phyloP scores from a whole-genome alignment of 2,113 vertebrate genomes.

The Patagioenas fasciata region DNA sequence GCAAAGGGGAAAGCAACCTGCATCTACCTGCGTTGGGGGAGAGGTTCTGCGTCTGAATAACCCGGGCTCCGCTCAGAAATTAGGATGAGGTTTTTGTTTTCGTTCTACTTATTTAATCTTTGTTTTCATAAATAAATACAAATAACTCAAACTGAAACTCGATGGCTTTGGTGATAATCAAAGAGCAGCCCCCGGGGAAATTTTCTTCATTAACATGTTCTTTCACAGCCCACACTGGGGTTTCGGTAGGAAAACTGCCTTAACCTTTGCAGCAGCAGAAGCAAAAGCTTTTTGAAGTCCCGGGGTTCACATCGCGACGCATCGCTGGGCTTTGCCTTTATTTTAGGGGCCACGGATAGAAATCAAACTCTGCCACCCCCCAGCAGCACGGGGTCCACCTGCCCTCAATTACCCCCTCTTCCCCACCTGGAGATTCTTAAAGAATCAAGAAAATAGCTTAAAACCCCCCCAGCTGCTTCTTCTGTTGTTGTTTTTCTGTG shows the following conservation, averaged over 20 bases:
- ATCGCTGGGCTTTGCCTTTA: constrained; percentile 56
- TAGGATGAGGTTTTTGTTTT: constrained; percentile 76
- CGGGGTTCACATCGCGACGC: constrained; percentile 26
- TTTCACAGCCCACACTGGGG: constrained; percentile 95
- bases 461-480: background rate
- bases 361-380: background rate
- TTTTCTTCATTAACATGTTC: constrained; percentile 94
- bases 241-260: constrained; percentile 93
- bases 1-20: background rate
- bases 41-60: constrained; percentile 28
- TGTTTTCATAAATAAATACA: constrained; percentile 99
- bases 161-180: constrained; percentile 98
- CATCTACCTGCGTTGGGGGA: background rate
- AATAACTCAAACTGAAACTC: constrained; percentile 97
- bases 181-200: constrained; percentile 91
- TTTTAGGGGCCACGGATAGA: background rate
- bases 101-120: constrained; percentile 86
- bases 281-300: constrained; percentile 73
- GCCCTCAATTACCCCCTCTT: background rate
- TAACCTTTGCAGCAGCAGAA: constrained; percentile 92
- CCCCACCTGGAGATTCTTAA: background rate
- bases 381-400: background rate
- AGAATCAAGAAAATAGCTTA: background rate
- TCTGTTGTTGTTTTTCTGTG: background rate
- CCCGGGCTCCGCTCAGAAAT: constrained; percentile 66